Base-by-base conservation (phyloP, 2,113 vertebrate genomes). In the Ammodramus savannarum region DNA sequence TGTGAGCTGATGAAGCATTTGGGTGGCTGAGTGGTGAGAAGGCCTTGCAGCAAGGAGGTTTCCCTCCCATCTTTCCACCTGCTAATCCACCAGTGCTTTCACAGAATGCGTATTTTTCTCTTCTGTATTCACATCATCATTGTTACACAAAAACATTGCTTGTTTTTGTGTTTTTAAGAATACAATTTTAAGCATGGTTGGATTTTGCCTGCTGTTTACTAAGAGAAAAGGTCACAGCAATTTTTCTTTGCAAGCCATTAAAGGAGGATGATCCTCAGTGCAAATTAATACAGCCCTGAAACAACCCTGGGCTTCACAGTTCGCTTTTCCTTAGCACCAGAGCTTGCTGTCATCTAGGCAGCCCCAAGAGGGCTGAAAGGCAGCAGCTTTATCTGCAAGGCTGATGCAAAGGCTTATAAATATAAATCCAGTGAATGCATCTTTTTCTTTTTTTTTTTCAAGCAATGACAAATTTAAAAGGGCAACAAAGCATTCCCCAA, bases 121-220 rank as follows among this genome's bases (percentile, higher is more conserved):
- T 65, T 74, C 69, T 32, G 12, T 27, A 54, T 46, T 80, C 72
- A 57, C 17, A 58, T 17, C 63, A 48, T 19, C 31, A 18, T 52
- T 27, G 13, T 26, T 21, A 83, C 41, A 32, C 27, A 63, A 90
- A 94, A 83, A 23, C 9, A 2, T 31, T 57, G 22, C 19, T 79
- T 79, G 55, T 5, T 46, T 85, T 34, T 41, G 41, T 73, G 34
- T 25, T 89, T 81, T 68, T 36, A 39, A 63, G 52, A 85, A 21
- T 21, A 16, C 59, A 83, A 66, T 89, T 96, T 94, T 65, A 85
- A 96, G 86, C 67, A 54, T 15, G 71, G 38, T 17, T 95, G 58
- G 48, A 3, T 80, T 94, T 78, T 27, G 16, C 41, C 21, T 54
- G 38, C 29, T 87, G 52, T 69, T 90, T 84, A 26, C 75, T 83